phyloP scores from a whole-genome alignment of 1,140 invertebrate genomes.

The Elymnias hypermnestra region DNA sequence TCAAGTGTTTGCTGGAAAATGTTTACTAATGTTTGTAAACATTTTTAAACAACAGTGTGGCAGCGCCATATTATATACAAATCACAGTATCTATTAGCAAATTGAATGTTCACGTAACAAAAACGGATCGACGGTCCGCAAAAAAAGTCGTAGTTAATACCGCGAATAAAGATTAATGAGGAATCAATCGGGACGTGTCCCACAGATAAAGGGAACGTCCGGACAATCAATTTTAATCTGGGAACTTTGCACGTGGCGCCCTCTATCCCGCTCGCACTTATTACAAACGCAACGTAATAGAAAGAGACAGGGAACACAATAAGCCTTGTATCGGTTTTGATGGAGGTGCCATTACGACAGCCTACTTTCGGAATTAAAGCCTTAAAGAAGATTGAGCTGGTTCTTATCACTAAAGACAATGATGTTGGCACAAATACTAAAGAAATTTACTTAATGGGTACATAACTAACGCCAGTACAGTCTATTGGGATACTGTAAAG shows the following conservation, averaged over 20 bases:
- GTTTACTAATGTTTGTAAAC: too few relatives aligned
- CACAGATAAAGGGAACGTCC: conserved; percentile 58
- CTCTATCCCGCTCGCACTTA: conserved; percentile 24
- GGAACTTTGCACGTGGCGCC: conserved; percentile 37
- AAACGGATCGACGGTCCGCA: conserved; percentile 2
- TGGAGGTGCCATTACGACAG: conserved; percentile 60
- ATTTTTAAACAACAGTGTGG: too few relatives aligned
- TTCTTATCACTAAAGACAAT: conserved; percentile 61
- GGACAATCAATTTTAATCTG: conserved; percentile 72
- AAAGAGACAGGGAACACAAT: conserved; percentile 39
- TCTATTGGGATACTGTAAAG: too few relatives aligned
- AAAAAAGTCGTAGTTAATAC: conserved; percentile 49
- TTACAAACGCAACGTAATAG: neutral
- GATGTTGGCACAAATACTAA: conserved; percentile 59
- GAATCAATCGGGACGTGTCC: conserved; percentile 65
- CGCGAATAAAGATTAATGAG: conserved; percentile 71
- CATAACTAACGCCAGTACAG: too few relatives aligned
- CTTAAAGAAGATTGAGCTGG: conserved; percentile 67
- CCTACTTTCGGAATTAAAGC: conserved; percentile 69
- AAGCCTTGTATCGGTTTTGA: conserved; percentile 54
- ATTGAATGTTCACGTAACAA: conserved; percentile 6
- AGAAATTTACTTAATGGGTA: too few relatives aligned
- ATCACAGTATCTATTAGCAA: neutral
- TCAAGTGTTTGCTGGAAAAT: too few relatives aligned
- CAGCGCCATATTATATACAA: too few relatives aligned